Base-by-base conservation (phyloP, 2,888 invertebrate genomes). In the Brachypalpus laphriformis region DNA sequence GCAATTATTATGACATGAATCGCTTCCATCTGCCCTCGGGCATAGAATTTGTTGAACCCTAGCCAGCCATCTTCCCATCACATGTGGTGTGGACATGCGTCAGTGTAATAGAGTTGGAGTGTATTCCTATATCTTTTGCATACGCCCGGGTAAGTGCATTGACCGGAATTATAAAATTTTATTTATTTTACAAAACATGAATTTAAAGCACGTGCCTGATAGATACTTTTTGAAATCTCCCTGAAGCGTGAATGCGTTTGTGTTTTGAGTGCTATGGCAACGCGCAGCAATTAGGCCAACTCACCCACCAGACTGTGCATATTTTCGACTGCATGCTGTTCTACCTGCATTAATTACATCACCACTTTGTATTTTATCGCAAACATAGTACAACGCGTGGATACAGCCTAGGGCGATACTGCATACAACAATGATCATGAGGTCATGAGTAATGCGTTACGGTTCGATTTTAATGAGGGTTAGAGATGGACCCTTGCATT, bases 311-410 rank as follows among this genome's bases (percentile, higher is more conserved):
- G 18, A 14, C n/a, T 14, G 0, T 22, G 28, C 20, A 31, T 34
- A 20, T 3, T 47, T 9, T 25, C 0, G 4, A 34, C 59, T 37
- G 40, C 40, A 56, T 51, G 16, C 7, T 20, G 87, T 88, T 87
- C 87, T 89, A 89, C 89, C 89, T 89, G 90, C 88, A 89, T 89
- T 90, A 90, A 89, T 89, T 89, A 89, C 89, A 87, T 88, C 88
- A 89, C 87, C 66, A 88, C 88, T 90, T 88, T 88, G 61, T 61
- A 31, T 22, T 49, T 45, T 66, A 78, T 72, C 37, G 31, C 63
- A n/a, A 45, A 16, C 71, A 37, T 25, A 57, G 28, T 16, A 49
- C 76, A 71, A 51, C 76, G 71, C 66, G 71, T 77, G 82, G 59
- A 34, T 37, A 18, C 42, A 1, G 28, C 82, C 34, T 34, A 45